Evolutionary conservation across 2,113 vertebrate species (phyloP), one percentile per base, ranked within the genome.

Genomic region (Ramphastos sulfuratus): DNA sequence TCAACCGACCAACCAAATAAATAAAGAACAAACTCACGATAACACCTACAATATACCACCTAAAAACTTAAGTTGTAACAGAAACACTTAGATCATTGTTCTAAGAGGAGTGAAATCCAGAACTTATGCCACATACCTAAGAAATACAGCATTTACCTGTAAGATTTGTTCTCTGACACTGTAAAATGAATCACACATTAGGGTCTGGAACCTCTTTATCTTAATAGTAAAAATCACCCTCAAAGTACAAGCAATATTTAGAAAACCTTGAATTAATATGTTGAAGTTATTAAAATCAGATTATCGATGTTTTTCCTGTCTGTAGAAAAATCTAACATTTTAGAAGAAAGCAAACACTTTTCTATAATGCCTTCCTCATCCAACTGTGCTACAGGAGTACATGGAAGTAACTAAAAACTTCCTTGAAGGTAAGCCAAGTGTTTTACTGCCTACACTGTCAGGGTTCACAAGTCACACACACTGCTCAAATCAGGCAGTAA

Each of bases 121-220:
- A 92, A 89, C 15, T 93, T 74, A 88, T 3, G 4, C 27, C 56
- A 86, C 28, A 85, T 76, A 82, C 50, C 52, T 78, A 42, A 89
- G 23, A 79, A 70, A 85, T 58, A 63, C 0, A 66, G 52, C 24
- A 73, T 56, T 97, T 96, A 97, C 95, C 96, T 97, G 93, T 59
- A 96, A 79, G 31, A 28, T 91, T 37, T 77, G 33, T 89, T 87
- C 64, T 96, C 64, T 60, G n/a, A 93, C 63, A 96, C 77, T 82
- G 39, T 72, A 73, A 76, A 91, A 37, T 69, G 42, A 87, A 78
- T n/a, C 72, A 85, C 11, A 80, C 7, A 82, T 54, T 87, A 85
- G 27, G 59, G 65, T 83, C 55, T 93, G 56, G 15, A 24, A 82
- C 81, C 23, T 85, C 72, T 77, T 59, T 14, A 55, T 64, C 17